Conservation (phyloP, 2,888 invertebrate species). For the Tetranychus truncatus region DNA sequence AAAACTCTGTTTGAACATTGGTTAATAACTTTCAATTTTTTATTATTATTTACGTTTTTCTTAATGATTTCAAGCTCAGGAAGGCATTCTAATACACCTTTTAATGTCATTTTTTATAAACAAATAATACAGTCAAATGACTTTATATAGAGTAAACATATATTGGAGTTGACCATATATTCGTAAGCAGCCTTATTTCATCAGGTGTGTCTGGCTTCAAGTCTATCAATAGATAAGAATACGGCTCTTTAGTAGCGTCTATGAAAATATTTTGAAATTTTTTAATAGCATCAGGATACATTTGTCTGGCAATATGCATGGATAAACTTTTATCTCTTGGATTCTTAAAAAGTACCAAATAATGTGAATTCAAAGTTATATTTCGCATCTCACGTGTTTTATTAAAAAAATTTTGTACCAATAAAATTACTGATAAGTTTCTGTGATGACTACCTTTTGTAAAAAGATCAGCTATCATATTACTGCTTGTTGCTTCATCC, state of each 20-base stretch:
- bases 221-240: not conserved
- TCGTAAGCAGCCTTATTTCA: not conserved
- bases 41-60: too few species aligned
- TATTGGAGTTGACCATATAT: too few species aligned
- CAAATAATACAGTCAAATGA: too few species aligned
- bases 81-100: not conserved
- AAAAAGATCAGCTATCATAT: not conserved
- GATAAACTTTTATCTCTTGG: constrained; percentile 4
- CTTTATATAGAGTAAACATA: too few species aligned
- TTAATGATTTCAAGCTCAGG: not conserved
- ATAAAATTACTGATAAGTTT: not conserved
- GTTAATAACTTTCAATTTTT: not conserved
- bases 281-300: not conserved
- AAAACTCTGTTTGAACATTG: too few species aligned
- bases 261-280: not conserved
- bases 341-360: not conserved
- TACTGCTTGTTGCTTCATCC: not conserved
- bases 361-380: not conserved
- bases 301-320: not conserved
- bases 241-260: not conserved
- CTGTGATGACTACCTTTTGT: constrained; percentile 7
- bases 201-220: not conserved
- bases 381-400: not conserved
- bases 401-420: not conserved
- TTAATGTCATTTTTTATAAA: not conserved